Percentiles rank a stretch among this genome's conserved stretches.
These are phyloP conservation scores for Raja brachyura DNA, from an alignment of 2,113 vertebrate genomes.

Conservation along the genomic window DNA sequence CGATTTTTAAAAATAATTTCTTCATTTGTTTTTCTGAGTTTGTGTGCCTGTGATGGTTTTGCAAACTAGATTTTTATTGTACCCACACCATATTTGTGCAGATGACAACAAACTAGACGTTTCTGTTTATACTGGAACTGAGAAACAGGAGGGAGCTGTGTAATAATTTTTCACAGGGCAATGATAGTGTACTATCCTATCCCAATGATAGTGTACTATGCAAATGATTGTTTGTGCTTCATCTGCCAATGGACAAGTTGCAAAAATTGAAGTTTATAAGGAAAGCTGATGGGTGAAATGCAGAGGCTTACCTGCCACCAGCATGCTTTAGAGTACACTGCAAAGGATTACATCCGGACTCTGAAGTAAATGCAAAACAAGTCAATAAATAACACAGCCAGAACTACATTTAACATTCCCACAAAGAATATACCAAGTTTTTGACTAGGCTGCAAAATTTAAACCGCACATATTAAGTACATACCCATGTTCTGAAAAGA, in stretches of 20 bases:
- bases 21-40: no score
- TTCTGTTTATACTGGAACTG: no score
- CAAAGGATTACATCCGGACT: background rate
- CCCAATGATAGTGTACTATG: no score
- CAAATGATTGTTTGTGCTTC: background rate
- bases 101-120: no score
- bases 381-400: background rate
- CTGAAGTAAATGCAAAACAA: background rate
- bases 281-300: background rate
- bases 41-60: no score
- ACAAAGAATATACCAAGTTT: background rate
- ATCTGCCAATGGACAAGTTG: background rate
- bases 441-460: background rate
- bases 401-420: background rate
- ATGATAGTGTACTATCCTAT: no score
- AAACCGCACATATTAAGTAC: background rate
- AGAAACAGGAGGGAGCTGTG: no score
- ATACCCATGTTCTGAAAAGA: background rate
- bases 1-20: no score
- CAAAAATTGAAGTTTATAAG: background rate
- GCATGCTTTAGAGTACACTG: background rate
- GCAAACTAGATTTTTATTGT: no score
- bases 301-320: conserved; percentile 7
- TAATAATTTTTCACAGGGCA: no score
- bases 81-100: no score